Conservation (phyloP, 2,113 vertebrate genomes). For the Saguinus midas region DNA sequence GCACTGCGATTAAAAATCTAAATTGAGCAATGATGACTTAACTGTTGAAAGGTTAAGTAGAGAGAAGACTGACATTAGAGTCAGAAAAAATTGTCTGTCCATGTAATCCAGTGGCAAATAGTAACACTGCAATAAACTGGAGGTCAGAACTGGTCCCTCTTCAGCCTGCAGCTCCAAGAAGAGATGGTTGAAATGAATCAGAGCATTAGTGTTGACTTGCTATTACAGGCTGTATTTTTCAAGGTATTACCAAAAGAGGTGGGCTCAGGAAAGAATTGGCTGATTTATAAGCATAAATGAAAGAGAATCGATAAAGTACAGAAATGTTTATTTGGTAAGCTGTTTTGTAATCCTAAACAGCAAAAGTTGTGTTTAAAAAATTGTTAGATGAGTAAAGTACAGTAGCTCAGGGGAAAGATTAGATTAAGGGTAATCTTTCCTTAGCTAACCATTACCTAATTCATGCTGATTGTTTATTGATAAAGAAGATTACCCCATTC, state of each 20-base stretch:
- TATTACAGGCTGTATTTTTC: background rate
- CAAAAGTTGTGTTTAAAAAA: background rate
- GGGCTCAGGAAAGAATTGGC: background rate
- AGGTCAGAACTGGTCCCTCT: background rate
- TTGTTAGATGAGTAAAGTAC: constrained; percentile 15
- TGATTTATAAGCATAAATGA: constrained; percentile 14
- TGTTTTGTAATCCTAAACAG: constrained; percentile 39
- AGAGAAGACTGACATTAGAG: background rate
- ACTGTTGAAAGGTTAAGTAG: background rate
- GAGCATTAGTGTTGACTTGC: background rate
- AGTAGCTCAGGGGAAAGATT: background rate
- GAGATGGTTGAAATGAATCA: background rate
- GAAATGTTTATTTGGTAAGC: constrained; percentile 17
- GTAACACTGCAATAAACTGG: background rate
- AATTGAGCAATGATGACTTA: background rate
- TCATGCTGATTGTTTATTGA: constrained; percentile 11
- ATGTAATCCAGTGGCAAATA: background rate
- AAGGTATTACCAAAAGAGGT: background rate
- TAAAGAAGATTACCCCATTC: constrained; percentile 16
- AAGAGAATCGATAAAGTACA: background rate
- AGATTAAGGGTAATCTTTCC: background rate
- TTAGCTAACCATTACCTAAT: constrained; percentile 7
- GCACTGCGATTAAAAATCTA: background rate
- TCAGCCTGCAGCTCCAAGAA: background rate
- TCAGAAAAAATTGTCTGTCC: background rate